Percentiles rank a stretch among this genome's conserved stretches.
These are phyloP conservation scores for Artemia sinica DNA, from an alignment of 2,888 invertebrate species.

Conservation along the genomic window DNA sequence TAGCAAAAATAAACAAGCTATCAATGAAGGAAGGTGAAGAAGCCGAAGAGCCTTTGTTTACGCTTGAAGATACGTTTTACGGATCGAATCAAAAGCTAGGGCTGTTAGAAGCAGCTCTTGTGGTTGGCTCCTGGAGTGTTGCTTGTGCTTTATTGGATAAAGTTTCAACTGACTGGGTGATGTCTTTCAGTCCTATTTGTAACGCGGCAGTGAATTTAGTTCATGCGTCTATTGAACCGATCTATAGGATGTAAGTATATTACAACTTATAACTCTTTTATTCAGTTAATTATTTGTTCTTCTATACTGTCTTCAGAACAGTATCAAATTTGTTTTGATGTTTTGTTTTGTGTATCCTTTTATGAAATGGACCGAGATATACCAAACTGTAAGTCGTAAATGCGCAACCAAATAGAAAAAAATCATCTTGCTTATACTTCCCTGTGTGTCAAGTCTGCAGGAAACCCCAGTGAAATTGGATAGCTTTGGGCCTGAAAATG, in stretches of 20 bases:
- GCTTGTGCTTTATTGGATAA: slow-evolving; percentile 59
- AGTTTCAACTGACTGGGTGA: slow-evolving; percentile 60
- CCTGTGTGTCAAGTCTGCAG: too few species aligned
- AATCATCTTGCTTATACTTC: too few species aligned
- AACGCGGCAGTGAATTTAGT: slow-evolving; percentile 57
- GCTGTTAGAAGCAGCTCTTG: slow-evolving; percentile 67
- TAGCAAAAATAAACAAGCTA: slow-evolving; percentile 52
- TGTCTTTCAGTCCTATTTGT: slow-evolving; percentile 60
- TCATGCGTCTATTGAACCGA: slow-evolving; percentile 64
- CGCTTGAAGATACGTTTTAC: slow-evolving; percentile 30
- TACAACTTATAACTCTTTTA: not conserved
- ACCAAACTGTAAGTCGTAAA: too few species aligned
- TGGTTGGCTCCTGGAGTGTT: slow-evolving; percentile 76
- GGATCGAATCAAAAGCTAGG: slow-evolving; percentile 79
- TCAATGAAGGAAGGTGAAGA: slow-evolving; percentile 27
- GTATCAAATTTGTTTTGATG: too few species aligned
- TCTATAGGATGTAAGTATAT: slow-evolving; percentile 55
- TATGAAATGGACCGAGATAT: too few species aligned
- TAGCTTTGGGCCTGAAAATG: too few species aligned
- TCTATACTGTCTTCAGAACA: too few species aligned
- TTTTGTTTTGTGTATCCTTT: too few species aligned
- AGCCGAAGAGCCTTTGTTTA: slow-evolving; percentile 32
- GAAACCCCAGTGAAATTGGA: too few species aligned
- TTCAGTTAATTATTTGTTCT: too few species aligned
- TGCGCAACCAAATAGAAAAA: too few species aligned